phyloP scores from a whole-genome alignment of 2,797 vertebrate species.

The Pangasius krempfi region DNA sequence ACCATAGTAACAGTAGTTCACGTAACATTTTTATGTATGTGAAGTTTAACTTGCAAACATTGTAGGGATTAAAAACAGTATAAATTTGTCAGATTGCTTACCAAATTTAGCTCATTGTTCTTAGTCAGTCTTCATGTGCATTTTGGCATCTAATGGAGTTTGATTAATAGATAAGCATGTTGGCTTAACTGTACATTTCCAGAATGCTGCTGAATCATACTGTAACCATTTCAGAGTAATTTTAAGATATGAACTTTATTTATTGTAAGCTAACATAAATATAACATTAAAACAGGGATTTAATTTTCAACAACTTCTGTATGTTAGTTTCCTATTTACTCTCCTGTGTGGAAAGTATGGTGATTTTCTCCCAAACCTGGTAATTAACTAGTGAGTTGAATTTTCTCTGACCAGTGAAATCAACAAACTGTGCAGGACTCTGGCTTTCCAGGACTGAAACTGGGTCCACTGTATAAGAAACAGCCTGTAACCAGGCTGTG shows the following conservation, averaged over 20 bases:
- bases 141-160: background rate
- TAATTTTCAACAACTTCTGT: background rate
- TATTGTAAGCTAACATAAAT: background rate
- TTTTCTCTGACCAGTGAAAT: too few species aligned
- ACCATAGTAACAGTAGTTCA: too few species aligned
- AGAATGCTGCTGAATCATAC: background rate
- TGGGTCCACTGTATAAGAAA: too few species aligned
- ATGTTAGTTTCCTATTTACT: background rate
- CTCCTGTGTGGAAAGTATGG: background rate
- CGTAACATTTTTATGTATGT: background rate
- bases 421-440: too few species aligned
- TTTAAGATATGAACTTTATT: background rate
- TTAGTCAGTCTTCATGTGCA: background rate
- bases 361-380: background rate
- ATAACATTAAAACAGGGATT: background rate
- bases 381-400: background rate
- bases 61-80: too few species aligned
- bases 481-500: too few species aligned
- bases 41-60: background rate
- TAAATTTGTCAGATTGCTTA: background rate
- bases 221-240: background rate
- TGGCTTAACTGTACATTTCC: background rate
- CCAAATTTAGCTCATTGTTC: background rate
- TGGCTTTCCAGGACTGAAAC: too few species aligned
- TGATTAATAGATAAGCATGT: background rate